Evolutionary conservation across 2,888 invertebrate species (phyloP), one percentile per base, ranked within the genome.

Genomic region (Nephrotoma appendiculata): DNA sequence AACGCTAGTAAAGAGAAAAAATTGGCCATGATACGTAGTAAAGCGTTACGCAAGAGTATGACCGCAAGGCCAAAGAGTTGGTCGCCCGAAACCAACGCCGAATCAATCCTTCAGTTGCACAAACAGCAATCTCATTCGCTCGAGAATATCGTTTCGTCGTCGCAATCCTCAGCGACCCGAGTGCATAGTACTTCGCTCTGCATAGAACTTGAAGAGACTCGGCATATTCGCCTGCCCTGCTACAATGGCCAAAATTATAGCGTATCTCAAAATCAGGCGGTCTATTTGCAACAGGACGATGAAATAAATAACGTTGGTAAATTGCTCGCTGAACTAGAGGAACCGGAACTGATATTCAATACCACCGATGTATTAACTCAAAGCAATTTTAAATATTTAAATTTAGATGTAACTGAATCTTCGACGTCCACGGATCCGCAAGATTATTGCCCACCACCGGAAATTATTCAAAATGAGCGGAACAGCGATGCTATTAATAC

Each of bases 201-300:
- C 12, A 88, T 88, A n/a, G 89, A 89, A 86, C 93, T 93, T 88
- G 93, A 93, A 88, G 93, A 94, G 89, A 94, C 95, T n/a, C 93
- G 95, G 85, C 96, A 96, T 91, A 95, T 96, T 90, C 93, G 97
- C 88, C 95, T 97, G 94, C 96, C 97, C 1, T 97, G 96, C 90
- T 96, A 95, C 89, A 96, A 96, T 91, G 97, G 97, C 52, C 94
- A 95, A 89, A 95, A 95, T 88, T 97, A 97, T 92, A 97, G 97
- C 91, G 97, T 97, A 43, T 97, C 97, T 85, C 97, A 97, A 89
- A 97, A 97, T 91, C 96, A 97, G 93, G 96, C 97, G 89, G 95
- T 97, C 88, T 95, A 97, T 89, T 93, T 97, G 88, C 95, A 96
- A 88, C 94, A 94, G 88, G 94, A 94, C 88, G 93, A 93, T 86